Conservation (phyloP, 2,113 vertebrate species). For the Vidua macroura region DNA sequence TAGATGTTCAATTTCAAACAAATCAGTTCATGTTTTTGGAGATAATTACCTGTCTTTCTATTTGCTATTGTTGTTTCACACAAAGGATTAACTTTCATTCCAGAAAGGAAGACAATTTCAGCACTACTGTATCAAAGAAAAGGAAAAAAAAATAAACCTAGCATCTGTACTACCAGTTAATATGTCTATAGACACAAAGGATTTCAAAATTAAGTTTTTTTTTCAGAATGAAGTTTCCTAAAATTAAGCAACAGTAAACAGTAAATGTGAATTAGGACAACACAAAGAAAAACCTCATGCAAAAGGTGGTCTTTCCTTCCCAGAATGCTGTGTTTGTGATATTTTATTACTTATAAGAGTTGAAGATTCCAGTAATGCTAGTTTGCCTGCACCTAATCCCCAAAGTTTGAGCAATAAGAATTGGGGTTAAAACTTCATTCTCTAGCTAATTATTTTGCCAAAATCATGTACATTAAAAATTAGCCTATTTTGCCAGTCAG, state of each 20-base stretch:
- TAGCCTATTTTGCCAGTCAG: not conserved
- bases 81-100: conserved; percentile 45
- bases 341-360: not conserved
- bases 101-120: conserved; percentile 45
- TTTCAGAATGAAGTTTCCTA: not conserved
- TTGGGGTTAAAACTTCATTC: not conserved
- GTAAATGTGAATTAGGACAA: not conserved
- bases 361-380: not conserved
- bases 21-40: conserved; percentile 1
- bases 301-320: not conserved
- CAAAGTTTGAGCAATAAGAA: not conserved
- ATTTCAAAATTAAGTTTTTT: conserved; percentile 18
- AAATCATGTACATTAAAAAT: not conserved
- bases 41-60: conserved; percentile 60
- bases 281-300: not conserved
- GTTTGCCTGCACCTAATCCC: not conserved
- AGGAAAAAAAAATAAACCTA: not conserved
- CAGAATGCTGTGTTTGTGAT: not conserved
- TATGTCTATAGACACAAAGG: conserved; percentile 15
- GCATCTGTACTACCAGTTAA: conserved; percentile 26
- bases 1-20: conserved; percentile 7
- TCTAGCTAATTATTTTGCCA: not conserved
- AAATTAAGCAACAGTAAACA: conserved; percentile 23
- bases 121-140: conserved; percentile 26
- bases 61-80: conserved; percentile 52